Base-by-base conservation (phyloP, 2,797 vertebrate genomes). In the Bradypodion ventrale region DNA sequence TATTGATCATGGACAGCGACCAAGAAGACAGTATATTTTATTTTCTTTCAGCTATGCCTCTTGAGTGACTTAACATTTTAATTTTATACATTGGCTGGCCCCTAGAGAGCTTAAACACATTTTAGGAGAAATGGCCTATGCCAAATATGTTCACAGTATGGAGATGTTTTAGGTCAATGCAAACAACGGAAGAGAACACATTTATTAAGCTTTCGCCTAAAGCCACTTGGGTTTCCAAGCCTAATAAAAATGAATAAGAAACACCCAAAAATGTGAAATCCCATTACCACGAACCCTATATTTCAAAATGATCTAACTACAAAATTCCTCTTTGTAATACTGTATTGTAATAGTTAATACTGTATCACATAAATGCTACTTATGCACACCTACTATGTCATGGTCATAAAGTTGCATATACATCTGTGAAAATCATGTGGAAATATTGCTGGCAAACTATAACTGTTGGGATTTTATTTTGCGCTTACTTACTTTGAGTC, bases 1-100 rank as follows among this genome's bases (percentile, higher is more conserved):
- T 91, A 87, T 83, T 91, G 87, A 90, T 90, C 52, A 52, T 78
- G 81, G 76, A 91, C 52, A 88, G 82, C 44, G 90, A 93, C 87
- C 77, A 89, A 91, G 83, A 75, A 35, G 52, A 87, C 42, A 77
- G 77, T 69, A 44, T 88, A 83, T 89, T 91, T 63, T 79, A 66
- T 77, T 84, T 84, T 87, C 78, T 72, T 81, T 83, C 78, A 84
- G n/a, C 68, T 66, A 83, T 88, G 44, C 60, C n/a, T 82, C 68
- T 52, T 82, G 70, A 84, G 32, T 87, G 88, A 80, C 46, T 59
- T 84, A 83, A 60, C 87, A 75, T 75, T 79, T 9, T 23, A 86
- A 44, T 75, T 27, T 89, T 65, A 49, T 85, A 89, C 86, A 84
- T 87, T 83, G 5, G 74, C 70, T 78, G 63, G 9, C n/a, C 78